A percentile compares a stretch with the other conserved stretches of the same genome.
These are phyloP conservation scores for Phalacrocorax pelagicus DNA, from an alignment of 2,113 vertebrate species.

Conservation along the genomic window DNA sequence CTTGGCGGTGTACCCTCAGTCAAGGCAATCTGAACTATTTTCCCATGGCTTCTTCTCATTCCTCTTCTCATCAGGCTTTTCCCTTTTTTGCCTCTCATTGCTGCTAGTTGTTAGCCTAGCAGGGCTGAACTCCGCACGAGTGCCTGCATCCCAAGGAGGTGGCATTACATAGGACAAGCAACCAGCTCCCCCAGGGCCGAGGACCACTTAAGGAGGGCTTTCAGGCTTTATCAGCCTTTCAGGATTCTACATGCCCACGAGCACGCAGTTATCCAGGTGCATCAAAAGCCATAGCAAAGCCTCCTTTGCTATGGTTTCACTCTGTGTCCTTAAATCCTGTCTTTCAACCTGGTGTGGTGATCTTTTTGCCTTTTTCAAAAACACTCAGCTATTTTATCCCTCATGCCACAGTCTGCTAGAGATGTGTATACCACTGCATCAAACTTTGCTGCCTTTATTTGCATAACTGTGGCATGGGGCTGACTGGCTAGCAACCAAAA, in stretches of 20 bases:
- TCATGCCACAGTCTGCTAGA: not conserved
- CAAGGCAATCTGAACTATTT: slow-evolving; percentile 20
- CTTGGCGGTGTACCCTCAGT: not conserved
- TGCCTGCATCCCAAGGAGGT: not conserved
- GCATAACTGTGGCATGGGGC: slow-evolving; percentile 22
- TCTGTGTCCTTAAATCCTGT: not conserved
- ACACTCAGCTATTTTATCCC: not conserved
- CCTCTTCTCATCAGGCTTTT: not conserved
- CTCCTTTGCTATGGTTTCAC: not conserved
- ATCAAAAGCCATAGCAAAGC: not conserved
- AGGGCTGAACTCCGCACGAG: not conserved
- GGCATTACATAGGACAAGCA: not conserved
- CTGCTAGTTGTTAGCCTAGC: not conserved
- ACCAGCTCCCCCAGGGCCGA: not conserved
- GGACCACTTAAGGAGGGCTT: not conserved
- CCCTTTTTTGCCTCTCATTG: not conserved
- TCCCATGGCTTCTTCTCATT: slow-evolving; percentile 31
- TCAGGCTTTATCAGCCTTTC: not conserved
- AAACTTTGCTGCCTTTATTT: not conserved
- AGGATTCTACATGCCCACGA: not conserved
- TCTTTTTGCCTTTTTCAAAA: not conserved
- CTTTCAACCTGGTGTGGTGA: not conserved
- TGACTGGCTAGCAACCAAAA: slow-evolving; percentile 29
- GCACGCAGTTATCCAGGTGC: not conserved
- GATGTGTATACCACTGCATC: not conserved